Base-by-base conservation (phyloP, 1,140 invertebrate genomes). In the Stegodyphus mimosarum region DNA sequence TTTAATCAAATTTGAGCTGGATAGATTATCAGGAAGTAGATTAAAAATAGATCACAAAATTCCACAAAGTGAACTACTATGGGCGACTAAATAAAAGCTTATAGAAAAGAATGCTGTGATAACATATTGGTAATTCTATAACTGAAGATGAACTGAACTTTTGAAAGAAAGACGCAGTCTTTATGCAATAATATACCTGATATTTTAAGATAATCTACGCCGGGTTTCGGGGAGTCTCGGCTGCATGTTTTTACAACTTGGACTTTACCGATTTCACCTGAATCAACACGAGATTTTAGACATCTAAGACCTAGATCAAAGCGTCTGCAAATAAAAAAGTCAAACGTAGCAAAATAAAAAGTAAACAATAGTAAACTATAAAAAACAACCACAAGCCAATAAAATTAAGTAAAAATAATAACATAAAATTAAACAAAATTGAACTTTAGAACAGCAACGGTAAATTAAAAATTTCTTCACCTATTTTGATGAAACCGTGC, bases 261-360 rank as follows among this genome's bases (percentile, higher is more conserved):
- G 6, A 94, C 91, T 81, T 93, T 92, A 7, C 94, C 94, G 18
- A 94, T 88, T 64, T 93, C 92, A 13, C 93, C 93, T 6, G 90
- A 90, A 13, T 90, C 90, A 0, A 94, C 91, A 84, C 91, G 89
- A 0, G 92, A 87, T 76, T 90, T 90, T 0, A 94, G 87, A 5
- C 89, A 86, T 6, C 89, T 90, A 87, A 94, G 93, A 53, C 92
- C 92, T 3, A 94, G 93, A 90, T 95, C 94, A 88, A 94, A 94
- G 17, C 94, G 91, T 60, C 94, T 92, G 86, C 10, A 87, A 87
- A 87, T 10, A 53, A 7, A 18, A 73, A 73, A 73, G 49, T 11
- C n/a, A 48, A 67, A 67, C 6, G 7, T 33, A 33, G 33, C 3
- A 33, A 33, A 33, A 33, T 33, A 33, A 33, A 3, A 33, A 33